Evolutionary conservation across 2,797 vertebrate genomes (phyloP).

Genomic region (Lerista edwardsae): DNA sequence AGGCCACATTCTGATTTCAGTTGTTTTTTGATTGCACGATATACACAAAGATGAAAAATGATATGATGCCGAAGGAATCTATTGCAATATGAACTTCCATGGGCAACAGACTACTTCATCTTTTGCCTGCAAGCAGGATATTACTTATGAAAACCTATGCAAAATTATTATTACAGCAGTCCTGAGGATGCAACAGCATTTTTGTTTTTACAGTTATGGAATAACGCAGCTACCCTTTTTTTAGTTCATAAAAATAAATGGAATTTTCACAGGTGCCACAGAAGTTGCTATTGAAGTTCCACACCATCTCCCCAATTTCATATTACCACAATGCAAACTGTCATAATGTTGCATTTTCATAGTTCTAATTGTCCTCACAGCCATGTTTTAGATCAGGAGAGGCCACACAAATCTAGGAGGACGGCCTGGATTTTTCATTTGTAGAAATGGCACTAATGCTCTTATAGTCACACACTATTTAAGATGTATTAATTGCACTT

Average conservation of each 20-base stretch:
- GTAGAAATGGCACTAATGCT: neutral
- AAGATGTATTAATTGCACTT: neutral
- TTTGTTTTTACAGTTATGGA: neutral
- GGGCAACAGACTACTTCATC: neutral
- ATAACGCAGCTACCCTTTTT: neutral
- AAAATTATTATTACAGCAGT: neutral
- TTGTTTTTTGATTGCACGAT: neutral
- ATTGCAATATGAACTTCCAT: too few relatives aligned
- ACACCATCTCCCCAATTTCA: neutral
- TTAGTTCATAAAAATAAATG: neutral
- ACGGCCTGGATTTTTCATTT: neutral
- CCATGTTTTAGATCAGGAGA: neutral
- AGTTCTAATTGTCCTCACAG: neutral
- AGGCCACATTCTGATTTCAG: neutral
- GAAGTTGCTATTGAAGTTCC: neutral
- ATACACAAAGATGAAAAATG: neutral
- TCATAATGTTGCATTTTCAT: neutral
- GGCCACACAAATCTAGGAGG: neutral
- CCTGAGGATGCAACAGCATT: neutral
- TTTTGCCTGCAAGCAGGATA: neutral
- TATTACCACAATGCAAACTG: too few relatives aligned
- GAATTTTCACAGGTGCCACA: neutral
- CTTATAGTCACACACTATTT: neutral
- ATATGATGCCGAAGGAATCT: neutral
- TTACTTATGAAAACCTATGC: neutral